Base-by-base conservation (phyloP, 2,797 vertebrate genomes). In the Garrulus glandarius region DNA sequence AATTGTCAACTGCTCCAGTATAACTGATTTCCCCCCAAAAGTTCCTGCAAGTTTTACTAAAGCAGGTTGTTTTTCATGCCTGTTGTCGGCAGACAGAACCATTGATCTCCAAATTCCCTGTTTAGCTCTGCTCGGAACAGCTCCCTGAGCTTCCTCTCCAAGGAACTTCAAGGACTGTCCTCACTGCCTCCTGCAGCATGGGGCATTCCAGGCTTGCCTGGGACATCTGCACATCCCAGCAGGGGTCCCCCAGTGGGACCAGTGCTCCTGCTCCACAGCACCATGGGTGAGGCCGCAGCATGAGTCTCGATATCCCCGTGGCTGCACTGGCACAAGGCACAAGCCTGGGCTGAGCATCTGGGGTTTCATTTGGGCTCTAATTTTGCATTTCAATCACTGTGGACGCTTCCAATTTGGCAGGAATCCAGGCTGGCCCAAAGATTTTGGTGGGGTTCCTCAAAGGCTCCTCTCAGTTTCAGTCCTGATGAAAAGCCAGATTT, bases 11-110 rank as follows among this genome's bases (percentile, higher is more conserved):
- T 47, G 6, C 69, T 60, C 49, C 76, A 26, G 39, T 43, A 12
- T 78, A 90, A 88, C 77, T 57, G 60, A 75, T 95, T 41, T 78
- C 6, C 19, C 39, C 19, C 11, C 18, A 70, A 81, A 91, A 95
- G 65, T 75, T 68, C 30, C 65, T 75, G 59, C 53, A 84, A 49
- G 84, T 91, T 71, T 81, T 60, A 32, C 57, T 68, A 18, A 64
- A 91, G 16, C 27, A 20, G 65, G 61, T 71, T 78, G 81, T 61
- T 95, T 86, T 84, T 92, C 75, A 96, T 18, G 19, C 27, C 69
- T 1, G 0, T 9, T 78, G 49, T 63, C 0, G 0, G 36, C 69
- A 87, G 84, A 81, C 46, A 64, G 29, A 10, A 29, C 3, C 77
- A 64, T 78, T 49, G 81, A 78, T 86, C 57, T 87, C 34, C 37